Percentiles rank a stretch among this genome's conserved stretches.
Conservation (phyloP, 1,140 invertebrate species). For the Drosophila guanche region DNA sequence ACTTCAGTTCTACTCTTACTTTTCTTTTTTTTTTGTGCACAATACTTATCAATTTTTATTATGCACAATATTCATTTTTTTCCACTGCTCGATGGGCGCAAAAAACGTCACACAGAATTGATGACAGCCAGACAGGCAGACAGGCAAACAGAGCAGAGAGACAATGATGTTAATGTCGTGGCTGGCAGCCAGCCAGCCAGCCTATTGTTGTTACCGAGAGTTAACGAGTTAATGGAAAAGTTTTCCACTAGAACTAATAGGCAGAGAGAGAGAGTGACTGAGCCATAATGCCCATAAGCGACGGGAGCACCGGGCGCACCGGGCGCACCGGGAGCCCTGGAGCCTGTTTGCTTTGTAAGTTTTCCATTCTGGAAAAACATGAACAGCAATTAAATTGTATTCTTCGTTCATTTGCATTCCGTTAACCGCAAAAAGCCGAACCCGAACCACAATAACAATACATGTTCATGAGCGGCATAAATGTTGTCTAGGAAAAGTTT, state of each 20-base stretch:
- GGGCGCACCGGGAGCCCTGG: conserved; percentile 3
- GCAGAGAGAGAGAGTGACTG: conserved; percentile 16
- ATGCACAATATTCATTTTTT: conserved; percentile 39
- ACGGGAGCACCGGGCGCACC: background rate
- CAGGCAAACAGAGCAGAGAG: conserved; percentile 47
- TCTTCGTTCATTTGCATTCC: conserved; percentile 48
- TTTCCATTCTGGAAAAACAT: conserved; percentile 31
- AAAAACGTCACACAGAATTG: conserved; percentile 64
- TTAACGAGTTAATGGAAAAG: conserved; percentile 78
- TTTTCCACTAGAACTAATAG: conserved; percentile 57
- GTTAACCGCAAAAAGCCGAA: conserved; percentile 12
- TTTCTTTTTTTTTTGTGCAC: conserved; percentile 21
- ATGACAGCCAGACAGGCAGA: conserved; percentile 62
- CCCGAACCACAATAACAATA: conserved; percentile 21
- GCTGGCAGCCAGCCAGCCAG: conserved; percentile 18
- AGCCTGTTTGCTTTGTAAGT: conserved; percentile 26
- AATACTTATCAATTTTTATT: conserved; percentile 37
- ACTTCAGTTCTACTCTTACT: conserved; percentile 49
- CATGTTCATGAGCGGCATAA: conserved; percentile 16
- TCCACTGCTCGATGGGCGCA: conserved; percentile 47
- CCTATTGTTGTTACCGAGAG: conserved; percentile 65
- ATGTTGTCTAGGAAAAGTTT: conserved; percentile 24
- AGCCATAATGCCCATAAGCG: conserved; percentile 8
- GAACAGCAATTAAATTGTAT: conserved; percentile 33
- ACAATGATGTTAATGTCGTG: conserved; percentile 60